Conservation (phyloP, 2,113 vertebrate species). For the Rhinolophus sinicus region DNA sequence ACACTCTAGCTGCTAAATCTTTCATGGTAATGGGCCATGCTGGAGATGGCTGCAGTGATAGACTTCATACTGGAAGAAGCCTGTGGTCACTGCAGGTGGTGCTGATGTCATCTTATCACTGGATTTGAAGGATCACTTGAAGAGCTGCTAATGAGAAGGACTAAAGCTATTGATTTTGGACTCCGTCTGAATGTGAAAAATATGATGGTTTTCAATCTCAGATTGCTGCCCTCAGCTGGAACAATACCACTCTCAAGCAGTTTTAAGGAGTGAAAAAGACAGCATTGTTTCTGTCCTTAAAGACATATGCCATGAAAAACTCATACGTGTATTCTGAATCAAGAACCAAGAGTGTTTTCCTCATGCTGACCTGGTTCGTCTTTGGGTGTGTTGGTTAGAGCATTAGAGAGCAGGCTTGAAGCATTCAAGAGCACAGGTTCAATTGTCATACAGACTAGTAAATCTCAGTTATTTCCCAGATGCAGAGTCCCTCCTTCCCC, state of each 20-base stretch:
- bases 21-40: constrained; percentile 65
- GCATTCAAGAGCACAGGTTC: background rate
- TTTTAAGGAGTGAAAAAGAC: constrained; percentile 20
- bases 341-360: background rate
- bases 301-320: background rate
- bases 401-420: background rate
- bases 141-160: constrained; percentile 42
- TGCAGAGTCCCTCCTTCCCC: background rate
- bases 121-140: constrained; percentile 63
- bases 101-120: constrained; percentile 56
- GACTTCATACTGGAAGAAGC: constrained; percentile 65
- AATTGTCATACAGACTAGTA: background rate
- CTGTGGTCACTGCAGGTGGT: constrained; percentile 66
- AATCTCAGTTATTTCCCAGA: background rate
- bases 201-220: background rate
- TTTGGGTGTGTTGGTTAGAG: background rate
- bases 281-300: background rate
- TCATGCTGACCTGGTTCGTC: background rate
- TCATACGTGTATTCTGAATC: background rate
- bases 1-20: constrained; percentile 70
- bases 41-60: constrained; percentile 58
- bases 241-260: background rate
- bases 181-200: constrained; percentile 50
- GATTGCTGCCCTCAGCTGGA: background rate
- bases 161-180: constrained; percentile 8